Evolutionary conservation across 1,140 invertebrate species (phyloP).

Genomic region (Zaprionus capensis): DNA sequence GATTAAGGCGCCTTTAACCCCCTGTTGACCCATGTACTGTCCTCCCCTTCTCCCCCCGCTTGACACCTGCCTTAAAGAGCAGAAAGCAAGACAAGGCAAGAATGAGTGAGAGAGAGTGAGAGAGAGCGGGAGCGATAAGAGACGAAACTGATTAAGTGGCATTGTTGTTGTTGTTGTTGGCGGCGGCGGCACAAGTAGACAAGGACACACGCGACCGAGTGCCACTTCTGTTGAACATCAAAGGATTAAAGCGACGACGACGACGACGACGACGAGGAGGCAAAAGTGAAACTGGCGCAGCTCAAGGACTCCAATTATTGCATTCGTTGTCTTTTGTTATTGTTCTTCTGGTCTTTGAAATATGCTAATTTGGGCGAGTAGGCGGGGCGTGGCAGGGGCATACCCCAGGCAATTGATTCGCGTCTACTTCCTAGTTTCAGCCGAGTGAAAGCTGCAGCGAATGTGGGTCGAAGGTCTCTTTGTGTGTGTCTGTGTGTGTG

Average conservation of each 20-base stretch:
- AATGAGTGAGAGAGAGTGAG: background rate
- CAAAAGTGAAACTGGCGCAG: constrained; percentile 52
- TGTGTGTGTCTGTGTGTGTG: constrained; percentile 11
- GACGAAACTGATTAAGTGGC: constrained; percentile 63
- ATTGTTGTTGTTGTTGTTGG: constrained; percentile 26
- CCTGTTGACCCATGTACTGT: background rate
- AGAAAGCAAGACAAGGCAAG: constrained; percentile 22
- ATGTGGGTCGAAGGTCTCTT: constrained; percentile 64
- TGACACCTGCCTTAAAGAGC: constrained; percentile 48
- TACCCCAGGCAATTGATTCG: constrained; percentile 66
- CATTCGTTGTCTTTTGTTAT: constrained; percentile 66
- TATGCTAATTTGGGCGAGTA: constrained; percentile 69
- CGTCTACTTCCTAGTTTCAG: constrained; percentile 65
- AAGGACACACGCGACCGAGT: constrained; percentile 67
- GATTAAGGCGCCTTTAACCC: constrained; percentile 23
- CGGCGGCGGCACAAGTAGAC: constrained; percentile 51
- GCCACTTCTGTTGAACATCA: constrained; percentile 76
- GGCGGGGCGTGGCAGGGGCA: background rate
- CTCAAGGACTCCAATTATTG: constrained; percentile 81
- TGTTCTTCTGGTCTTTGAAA: constrained; percentile 68
- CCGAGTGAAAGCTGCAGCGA: constrained; percentile 27
- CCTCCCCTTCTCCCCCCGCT: background rate
- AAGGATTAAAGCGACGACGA: constrained; percentile 62
- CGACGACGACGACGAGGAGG: constrained; percentile 65
- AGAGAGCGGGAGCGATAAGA: background rate